phyloP scores from a whole-genome alignment of 2,797 vertebrate species.

The Macrochelys suwanniensis region DNA sequence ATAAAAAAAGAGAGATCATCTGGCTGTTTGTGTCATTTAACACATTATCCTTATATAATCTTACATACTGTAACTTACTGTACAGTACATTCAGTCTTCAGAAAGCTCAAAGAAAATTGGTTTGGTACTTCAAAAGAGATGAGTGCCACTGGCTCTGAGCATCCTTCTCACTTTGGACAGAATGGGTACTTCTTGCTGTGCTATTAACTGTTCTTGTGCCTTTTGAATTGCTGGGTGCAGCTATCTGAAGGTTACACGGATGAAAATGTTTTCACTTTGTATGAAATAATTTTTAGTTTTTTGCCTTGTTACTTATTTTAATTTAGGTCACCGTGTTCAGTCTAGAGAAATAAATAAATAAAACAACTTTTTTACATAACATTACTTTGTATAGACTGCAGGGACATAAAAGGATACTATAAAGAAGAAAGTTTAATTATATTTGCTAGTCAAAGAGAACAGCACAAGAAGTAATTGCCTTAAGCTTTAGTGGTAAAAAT shows the following conservation, averaged over 20 bases:
- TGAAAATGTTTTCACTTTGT: neutral
- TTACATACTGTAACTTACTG: neutral
- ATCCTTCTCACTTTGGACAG: neutral
- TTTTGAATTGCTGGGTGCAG: neutral
- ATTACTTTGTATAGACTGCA: constrained; percentile 13
- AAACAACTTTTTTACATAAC: constrained; percentile 15
- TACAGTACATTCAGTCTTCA: neutral
- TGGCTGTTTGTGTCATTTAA: neutral
- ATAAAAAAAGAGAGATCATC: neutral
- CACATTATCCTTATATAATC: neutral
- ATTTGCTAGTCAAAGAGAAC: neutral
- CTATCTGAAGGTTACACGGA: neutral
- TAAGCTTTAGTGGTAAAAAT: constrained; percentile 29
- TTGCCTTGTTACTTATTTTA: neutral
- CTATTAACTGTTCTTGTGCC: neutral
- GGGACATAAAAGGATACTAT: constrained; percentile 38
- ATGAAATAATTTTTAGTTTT: neutral
- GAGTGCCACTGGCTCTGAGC: neutral
- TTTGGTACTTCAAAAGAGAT: neutral
- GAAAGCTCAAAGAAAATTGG: neutral
- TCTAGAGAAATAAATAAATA: constrained; percentile 50
- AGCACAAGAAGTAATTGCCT: constrained; percentile 61
- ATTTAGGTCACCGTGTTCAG: constrained; percentile 21
- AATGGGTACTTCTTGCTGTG: neutral
- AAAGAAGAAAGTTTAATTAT: constrained; percentile 50